phyloP scores from a whole-genome alignment of 2,797 vertebrate species.

The Anomalospiza imberbis region DNA sequence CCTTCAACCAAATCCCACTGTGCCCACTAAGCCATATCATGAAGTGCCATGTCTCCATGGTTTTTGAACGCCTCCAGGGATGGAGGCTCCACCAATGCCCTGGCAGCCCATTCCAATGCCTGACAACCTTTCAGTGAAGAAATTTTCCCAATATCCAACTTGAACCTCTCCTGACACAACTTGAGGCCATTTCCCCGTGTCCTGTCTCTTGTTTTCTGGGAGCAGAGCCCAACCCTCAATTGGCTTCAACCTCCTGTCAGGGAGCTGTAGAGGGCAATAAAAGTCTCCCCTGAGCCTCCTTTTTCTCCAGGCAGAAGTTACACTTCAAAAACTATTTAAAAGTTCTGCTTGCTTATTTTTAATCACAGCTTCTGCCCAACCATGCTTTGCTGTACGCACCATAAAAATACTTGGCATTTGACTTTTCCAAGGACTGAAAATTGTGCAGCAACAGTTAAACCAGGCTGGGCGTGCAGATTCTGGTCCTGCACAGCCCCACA shows the following conservation, averaged over 20 bases:
- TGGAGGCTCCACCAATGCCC: no score
- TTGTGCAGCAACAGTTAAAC: not conserved
- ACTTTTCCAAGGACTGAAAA: not conserved
- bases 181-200: not conserved
- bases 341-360: not conserved
- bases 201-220: not conserved
- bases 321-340: not conserved
- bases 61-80: not conserved
- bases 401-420: not conserved
- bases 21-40: not conserved
- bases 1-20: no score
- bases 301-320: not conserved
- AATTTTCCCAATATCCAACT: not conserved
- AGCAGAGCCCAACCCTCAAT: not conserved
- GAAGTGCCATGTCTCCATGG: not conserved
- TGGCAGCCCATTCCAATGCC: not conserved
- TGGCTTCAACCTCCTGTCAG: not conserved
- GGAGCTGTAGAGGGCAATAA: not conserved
- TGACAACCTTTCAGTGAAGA: not conserved
- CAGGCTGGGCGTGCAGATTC: not conserved
- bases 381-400: fast-evolving
- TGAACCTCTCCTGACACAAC: not conserved
- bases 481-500: not conserved
- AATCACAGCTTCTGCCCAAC: not conserved
- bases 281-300: not conserved